These are phyloP conservation scores for Rattus norvegicus DNA, from an alignment of 2,113 vertebrate genomes.

Conservation along the genomic window DNA sequence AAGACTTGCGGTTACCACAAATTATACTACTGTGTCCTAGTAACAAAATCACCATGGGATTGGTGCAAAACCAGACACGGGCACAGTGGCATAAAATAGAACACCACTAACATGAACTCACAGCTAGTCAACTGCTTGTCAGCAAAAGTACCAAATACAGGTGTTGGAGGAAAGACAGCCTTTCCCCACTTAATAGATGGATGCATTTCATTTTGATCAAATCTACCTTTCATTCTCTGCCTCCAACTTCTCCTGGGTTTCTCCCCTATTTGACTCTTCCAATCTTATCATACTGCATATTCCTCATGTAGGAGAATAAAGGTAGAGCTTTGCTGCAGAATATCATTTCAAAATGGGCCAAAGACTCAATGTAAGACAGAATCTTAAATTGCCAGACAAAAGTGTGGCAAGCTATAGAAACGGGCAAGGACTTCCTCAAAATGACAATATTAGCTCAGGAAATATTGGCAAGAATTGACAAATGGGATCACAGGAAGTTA, in stretches of 20 bases:
- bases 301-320: background rate
- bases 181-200: background rate
- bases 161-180: background rate
- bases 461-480: background rate
- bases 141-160: background rate
- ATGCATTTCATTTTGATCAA: background rate
- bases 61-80: background rate
- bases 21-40: background rate
- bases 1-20: background rate
- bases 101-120: background rate
- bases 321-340: background rate
- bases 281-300: background rate
- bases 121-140: background rate
- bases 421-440: background rate
- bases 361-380: background rate
- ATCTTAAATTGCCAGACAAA: background rate
- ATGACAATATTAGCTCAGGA: background rate
- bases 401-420: background rate
- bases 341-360: background rate
- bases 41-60: background rate
- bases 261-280: background rate
- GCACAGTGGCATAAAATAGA: background rate
- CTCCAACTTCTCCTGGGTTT: background rate
- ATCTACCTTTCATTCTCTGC: background rate
- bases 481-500: background rate